Conservation (phyloP, 2,113 vertebrate species). For the Pogonocichla stellata region DNA sequence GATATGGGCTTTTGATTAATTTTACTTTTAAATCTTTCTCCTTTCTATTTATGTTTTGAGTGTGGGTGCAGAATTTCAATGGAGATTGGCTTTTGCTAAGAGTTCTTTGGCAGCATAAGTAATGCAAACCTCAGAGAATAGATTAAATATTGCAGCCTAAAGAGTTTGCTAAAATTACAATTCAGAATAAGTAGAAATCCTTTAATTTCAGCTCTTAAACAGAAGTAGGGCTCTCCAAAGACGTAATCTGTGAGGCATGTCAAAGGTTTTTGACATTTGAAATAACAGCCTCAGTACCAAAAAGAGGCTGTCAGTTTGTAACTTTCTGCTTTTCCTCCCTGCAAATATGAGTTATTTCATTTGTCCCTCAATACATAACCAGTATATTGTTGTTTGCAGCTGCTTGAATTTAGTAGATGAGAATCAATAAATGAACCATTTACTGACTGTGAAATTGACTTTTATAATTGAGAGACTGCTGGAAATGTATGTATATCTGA, state of each 20-base stretch:
- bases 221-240: neutral
- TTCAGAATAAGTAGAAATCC: neutral
- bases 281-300: neutral
- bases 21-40: constrained; percentile 5
- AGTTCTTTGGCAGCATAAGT: neutral
- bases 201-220: constrained; percentile 4
- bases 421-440: constrained; percentile 37
- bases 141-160: neutral
- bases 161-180: neutral
- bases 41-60: neutral
- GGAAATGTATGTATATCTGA: neutral
- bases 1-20: neutral
- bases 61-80: neutral
- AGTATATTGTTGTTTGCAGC: neutral
- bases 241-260: neutral
- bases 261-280: constrained; percentile 25
- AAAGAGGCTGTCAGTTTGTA: neutral
- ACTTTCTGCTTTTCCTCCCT: neutral
- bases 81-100: neutral
- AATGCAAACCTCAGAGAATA: neutral
- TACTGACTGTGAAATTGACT: constrained; percentile 25
- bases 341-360: constrained; percentile 13
- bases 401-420: neutral
- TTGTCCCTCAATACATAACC: neutral
- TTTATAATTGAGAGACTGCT: constrained; percentile 5